These are phyloP conservation scores for Vannuccia rotundouncinata DNA, from an alignment of 2,888 invertebrate species.

Conservation along the genomic window DNA sequence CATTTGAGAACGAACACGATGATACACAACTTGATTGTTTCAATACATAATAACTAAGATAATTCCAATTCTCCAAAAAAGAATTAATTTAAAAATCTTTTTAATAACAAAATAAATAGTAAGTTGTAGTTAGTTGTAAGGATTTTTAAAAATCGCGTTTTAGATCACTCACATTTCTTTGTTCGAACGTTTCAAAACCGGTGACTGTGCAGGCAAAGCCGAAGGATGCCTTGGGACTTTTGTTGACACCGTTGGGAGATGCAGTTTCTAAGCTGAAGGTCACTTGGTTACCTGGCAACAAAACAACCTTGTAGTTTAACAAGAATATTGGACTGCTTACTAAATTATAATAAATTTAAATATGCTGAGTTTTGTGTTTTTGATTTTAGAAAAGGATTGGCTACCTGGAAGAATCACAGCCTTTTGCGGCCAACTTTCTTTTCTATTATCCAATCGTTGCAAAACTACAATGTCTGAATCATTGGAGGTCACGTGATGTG, in stretches of 20 bases:
- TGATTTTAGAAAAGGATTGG: too few species aligned
- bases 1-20: not conserved
- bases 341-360: too few species aligned
- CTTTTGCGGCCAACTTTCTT: conserved; percentile 74
- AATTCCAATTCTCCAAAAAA: too few species aligned
- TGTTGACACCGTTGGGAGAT: conserved; percentile 78
- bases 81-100: too few species aligned
- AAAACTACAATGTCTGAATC: not conserved
- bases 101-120: too few species aligned
- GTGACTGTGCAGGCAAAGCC: conserved; percentile 79
- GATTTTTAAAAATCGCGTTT: not conserved
- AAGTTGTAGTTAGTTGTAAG: too few species aligned
- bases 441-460: not conserved
- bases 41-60: too few species aligned
- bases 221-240: conserved; percentile 59
- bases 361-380: too few species aligned
- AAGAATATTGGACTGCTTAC: too few species aligned
- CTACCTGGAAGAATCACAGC: conserved; percentile 69
- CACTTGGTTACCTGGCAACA: conserved; percentile 71
- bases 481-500: too few species aligned
- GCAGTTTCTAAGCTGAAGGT: conserved; percentile 91
- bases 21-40: not conserved
- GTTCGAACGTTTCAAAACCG: conserved; percentile 60
- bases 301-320: too few species aligned
- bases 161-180: not conserved